Conservation (phyloP, 1,140 invertebrate genomes). For the Onthophagus taurus region DNA sequence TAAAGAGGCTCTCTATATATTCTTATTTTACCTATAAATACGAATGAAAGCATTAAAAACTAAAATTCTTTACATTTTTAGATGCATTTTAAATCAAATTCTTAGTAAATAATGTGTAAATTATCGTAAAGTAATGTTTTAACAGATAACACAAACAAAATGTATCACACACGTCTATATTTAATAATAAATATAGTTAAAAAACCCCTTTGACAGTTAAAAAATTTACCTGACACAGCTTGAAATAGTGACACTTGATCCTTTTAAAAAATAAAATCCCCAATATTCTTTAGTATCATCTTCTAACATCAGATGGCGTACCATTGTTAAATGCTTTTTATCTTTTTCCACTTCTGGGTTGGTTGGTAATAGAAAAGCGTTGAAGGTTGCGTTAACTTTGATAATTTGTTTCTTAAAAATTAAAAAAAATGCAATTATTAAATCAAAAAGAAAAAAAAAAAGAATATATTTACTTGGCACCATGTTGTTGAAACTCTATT, state of each 20-base stretch:
- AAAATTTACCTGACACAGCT: conserved; percentile 57
- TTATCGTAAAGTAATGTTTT: too few species aligned
- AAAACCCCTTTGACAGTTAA: too few species aligned
- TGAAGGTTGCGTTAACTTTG: conserved; percentile 63
- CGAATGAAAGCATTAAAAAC: too few species aligned
- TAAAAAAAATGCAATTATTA: conserved; percentile 7
- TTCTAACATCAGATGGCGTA: conserved; percentile 54
- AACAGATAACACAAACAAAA: too few species aligned
- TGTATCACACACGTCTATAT: too few species aligned
- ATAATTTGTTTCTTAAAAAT: conserved; percentile 53
- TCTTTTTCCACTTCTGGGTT: conserved; percentile 46
- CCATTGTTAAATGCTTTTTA: conserved; percentile 53
- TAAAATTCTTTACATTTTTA: too few species aligned
- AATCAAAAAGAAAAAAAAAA: neutral
- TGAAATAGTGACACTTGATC: conserved; percentile 62
- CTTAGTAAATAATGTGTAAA: too few species aligned
- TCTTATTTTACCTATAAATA: too few species aligned
- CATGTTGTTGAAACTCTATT: conserved; percentile 62
- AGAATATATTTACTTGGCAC: conserved; percentile 51
- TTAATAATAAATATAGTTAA: too few species aligned
- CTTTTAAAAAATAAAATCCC: conserved; percentile 70
- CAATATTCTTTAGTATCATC: conserved; percentile 78
- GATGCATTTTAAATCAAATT: too few species aligned
- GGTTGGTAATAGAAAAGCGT: conserved; percentile 58
- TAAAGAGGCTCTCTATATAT: conserved; percentile 77